Base-by-base conservation (phyloP, 2,113 vertebrate species). In the Charina bottae region DNA sequence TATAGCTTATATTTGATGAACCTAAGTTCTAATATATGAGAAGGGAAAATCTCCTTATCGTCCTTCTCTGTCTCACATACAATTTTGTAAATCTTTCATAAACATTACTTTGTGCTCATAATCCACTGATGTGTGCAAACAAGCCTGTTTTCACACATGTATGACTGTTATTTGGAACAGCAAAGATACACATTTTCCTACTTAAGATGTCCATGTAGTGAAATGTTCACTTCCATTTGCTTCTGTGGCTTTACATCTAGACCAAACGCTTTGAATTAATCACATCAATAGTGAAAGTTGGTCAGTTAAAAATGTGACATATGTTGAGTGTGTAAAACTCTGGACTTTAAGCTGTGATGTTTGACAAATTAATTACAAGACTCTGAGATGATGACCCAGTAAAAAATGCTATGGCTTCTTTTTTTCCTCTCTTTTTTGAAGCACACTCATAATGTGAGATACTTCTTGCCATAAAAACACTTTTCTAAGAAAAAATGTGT, bases 221-320 rank as follows among this genome's bases (percentile, higher is more conserved):
- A 24, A 87, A 87, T 92, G 92, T 42, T 93, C 90, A 64, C 88
- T 95, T 93, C 94, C 95, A 96, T 96, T 96, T 96, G 60, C 28
- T 85, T 96, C 87, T 95, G 11, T 93, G 94, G 56, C 87, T 96
- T 95, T 91, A 68, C 19, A 87, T 90, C 84, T 68, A 96, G 3
- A 84, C 91, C 92, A 58, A 95, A 49, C 91, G 89, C 93, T n/a
- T 96, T 94, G 88, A 91, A 96, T 97, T 97, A 96, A 96, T 97
- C 90, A 94, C 93, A 94, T 94, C 97, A 96, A 96, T 96, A 96
- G 95, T 95, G 91, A 86, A 89, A 97, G 96, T 97, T 92, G 89
- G 87, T 53, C 91, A 89, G 59, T 92, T 96, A 96, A 94, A 59
- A 94, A 68, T 86, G 93, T 96, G 68, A n/a, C 85, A 93, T 58